Base-by-base conservation (phyloP, 2,888 invertebrate genomes). In the Yponomeuta cagnagella region DNA sequence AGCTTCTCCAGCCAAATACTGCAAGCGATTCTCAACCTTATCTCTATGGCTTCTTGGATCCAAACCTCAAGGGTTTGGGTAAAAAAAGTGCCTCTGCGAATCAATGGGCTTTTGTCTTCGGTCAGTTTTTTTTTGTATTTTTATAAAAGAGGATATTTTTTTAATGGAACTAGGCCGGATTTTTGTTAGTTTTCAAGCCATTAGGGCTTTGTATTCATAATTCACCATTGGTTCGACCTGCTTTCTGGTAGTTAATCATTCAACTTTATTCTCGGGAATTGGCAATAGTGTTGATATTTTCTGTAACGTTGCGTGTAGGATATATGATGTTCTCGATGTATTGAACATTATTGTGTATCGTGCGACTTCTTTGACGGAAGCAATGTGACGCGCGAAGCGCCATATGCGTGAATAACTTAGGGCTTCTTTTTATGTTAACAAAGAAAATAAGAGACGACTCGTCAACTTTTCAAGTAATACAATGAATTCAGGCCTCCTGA, bases 291-390 rank as follows among this genome's bases (percentile, higher is more conserved):
- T 15, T 58, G 52, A 58, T 58, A 15, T 58, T 58, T 68, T 68
- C 68, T 74, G 74, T 74, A 72, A 65, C 70, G 67, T 74, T 64
- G 76, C 76, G 77, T 77, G 77, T 73, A 76, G 76, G 77, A 78
- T 77, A 71, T 72, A 15, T 58, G 52, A 58, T 15, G 52, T 58
- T 58, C 52, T 12, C 15, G 52, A 58, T 58, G 52, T 12, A 58
- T 15, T 58, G 52, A 4, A 12, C 52, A 15, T 15, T 12, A 15
- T 15, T 12, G 5, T 33, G 12, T 58, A 15, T 3, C 15, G 52
- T 58, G 52, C 52, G 15, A 2, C 52, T 58, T 58, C 52, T 15
- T 58, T 58, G 52, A 58, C 52, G 52, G 52, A 58, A 58, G 52
- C 52, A 58, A 43, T 58, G 15, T 58, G 52, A 58, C 15, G 52